phyloP scores from a whole-genome alignment of 2,113 vertebrate species.

The Oxyura jamaicensis region DNA sequence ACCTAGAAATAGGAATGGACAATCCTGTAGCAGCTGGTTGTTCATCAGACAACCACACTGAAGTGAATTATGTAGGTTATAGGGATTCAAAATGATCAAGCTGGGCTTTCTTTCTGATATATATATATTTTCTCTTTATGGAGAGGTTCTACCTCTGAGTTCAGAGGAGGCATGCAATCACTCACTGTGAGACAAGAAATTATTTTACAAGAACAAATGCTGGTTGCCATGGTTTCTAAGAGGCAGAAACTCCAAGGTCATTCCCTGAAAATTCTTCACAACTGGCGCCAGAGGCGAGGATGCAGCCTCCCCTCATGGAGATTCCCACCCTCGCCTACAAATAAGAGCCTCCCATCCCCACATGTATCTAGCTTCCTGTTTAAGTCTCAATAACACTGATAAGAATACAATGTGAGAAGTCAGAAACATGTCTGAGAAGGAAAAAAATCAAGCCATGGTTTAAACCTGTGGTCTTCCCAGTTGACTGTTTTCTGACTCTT shows the following conservation, averaged over 20 bases:
- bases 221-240: slow-evolving; percentile 72
- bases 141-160: background rate
- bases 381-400: background rate
- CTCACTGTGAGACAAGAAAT: slow-evolving; percentile 48
- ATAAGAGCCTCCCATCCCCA: background rate
- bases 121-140: background rate
- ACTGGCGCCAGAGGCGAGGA: background rate
- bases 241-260: slow-evolving; percentile 64
- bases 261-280: slow-evolving; percentile 26
- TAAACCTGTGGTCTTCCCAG: background rate
- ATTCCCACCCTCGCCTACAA: background rate
- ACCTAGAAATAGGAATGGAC: background rate
- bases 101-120: background rate
- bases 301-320: rapidly evolving
- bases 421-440: background rate
- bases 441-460: background rate
- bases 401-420: background rate
- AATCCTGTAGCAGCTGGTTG: background rate
- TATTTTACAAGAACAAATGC: slow-evolving; percentile 57
- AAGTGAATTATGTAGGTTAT: background rate
- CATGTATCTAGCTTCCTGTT: background rate
- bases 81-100: background rate
- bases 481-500: background rate
- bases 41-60: background rate
- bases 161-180: slow-evolving; percentile 13